Evolutionary conservation across 2,888 invertebrate genomes (phyloP).

Genomic region (Rhaphigaster nebulosa): DNA sequence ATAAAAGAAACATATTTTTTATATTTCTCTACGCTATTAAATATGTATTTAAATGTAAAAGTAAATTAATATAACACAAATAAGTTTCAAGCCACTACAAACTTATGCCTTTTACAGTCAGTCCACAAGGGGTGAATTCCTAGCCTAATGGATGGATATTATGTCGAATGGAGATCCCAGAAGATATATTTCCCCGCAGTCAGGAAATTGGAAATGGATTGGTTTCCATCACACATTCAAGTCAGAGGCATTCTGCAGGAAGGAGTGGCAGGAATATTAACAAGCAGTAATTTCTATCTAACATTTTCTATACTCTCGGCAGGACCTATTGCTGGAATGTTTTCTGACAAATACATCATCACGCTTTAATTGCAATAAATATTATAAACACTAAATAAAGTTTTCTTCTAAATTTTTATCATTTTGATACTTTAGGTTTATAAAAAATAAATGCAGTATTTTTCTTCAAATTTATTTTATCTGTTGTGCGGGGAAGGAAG

Average conservation of each 20-base stretch:
- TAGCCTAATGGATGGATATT: not conserved
- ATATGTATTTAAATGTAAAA: too few species aligned
- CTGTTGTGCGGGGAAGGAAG: too few species aligned
- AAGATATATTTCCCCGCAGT: constrained; percentile 20
- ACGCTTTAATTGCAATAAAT: too few species aligned
- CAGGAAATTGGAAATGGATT: constrained; percentile 37
- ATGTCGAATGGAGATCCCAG: not conserved
- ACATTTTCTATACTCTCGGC: not conserved
- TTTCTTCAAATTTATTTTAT: too few species aligned
- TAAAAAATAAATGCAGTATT: too few species aligned
- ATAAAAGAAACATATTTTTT: too few species aligned
- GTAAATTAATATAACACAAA: not conserved
- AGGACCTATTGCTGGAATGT: not conserved
- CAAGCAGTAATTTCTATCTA: not conserved
- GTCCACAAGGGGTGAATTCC: not conserved
- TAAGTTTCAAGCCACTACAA: not conserved
- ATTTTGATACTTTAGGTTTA: too few species aligned
- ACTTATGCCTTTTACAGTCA: not conserved
- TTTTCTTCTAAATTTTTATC: too few species aligned
- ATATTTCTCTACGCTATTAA: too few species aligned
- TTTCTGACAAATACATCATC: too few species aligned
- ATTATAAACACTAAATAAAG: too few species aligned
- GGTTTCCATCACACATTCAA: constrained; percentile 30
- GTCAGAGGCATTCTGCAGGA: constrained; percentile 19
- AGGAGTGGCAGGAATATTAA: not conserved